Evolutionary conservation across 2,888 invertebrate genomes (phyloP).

Genomic region (Mactromeris polynyma): DNA sequence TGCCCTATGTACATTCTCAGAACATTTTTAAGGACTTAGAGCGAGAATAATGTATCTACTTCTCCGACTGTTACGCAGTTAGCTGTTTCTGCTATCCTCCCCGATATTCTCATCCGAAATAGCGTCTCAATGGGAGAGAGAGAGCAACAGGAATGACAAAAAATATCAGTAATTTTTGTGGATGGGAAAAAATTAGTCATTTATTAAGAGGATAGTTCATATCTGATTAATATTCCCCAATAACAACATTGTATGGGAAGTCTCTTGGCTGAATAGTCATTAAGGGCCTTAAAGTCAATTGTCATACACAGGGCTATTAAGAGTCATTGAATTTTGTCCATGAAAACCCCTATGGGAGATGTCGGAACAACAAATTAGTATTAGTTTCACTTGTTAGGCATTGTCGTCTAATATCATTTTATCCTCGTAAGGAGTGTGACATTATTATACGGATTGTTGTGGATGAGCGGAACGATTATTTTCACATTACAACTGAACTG

Average conservation of each 20-base stretch:
- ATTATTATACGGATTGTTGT: slow-evolving; percentile 24
- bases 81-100: not conserved
- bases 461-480: not conserved
- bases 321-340: slow-evolving; percentile 63
- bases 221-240: slow-evolving; percentile 48
- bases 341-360: slow-evolving; percentile 57
- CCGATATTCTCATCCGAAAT: not conserved
- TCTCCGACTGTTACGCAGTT: not conserved
- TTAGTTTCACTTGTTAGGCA: slow-evolving; percentile 66
- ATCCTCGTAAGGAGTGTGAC: slow-evolving; percentile 58
- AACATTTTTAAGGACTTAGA: not conserved
- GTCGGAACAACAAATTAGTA: slow-evolving; percentile 66
- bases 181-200: slow-evolving; percentile 15
- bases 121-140: not conserved
- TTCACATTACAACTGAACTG: not conserved
- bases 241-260: slow-evolving; percentile 52
- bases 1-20: not conserved
- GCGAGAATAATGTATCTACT: not conserved
- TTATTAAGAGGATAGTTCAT: slow-evolving; percentile 12
- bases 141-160: not conserved
- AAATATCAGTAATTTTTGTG: slow-evolving; percentile 6
- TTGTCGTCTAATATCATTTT: slow-evolving; percentile 67
- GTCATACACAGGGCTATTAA: slow-evolving; percentile 63
- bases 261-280: slow-evolving; percentile 38
- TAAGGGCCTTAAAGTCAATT: slow-evolving; percentile 70